These are phyloP conservation scores for Numenius phaeopus DNA, from an alignment of 2,797 vertebrate genomes.

Conservation along the genomic window DNA sequence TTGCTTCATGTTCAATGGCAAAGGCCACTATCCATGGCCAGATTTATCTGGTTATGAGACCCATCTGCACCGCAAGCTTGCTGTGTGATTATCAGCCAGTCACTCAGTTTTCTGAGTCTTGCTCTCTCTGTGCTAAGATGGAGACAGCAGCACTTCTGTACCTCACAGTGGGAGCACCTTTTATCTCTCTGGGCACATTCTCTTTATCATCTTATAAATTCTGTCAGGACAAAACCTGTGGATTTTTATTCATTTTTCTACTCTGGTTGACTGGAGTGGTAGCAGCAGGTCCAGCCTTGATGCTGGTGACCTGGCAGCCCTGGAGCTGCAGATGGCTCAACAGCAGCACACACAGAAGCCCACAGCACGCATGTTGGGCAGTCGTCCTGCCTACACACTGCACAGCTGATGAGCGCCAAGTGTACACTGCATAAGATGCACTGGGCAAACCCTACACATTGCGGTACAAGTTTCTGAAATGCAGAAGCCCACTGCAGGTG, in stretches of 20 bases:
- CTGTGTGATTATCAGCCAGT: not conserved
- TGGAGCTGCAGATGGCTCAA: not conserved
- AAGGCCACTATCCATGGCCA: not conserved
- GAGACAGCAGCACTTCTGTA: not conserved
- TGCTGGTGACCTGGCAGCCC: not conserved
- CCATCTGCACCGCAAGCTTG: not conserved
- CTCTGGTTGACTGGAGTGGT: not conserved
- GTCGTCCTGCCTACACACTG: fast-evolving
- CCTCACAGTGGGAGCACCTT: not conserved
- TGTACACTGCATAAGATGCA: fast-evolving
- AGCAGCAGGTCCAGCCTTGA: not conserved
- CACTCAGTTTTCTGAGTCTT: not conserved
- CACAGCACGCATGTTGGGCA: fast-evolving
- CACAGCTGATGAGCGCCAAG: not conserved
- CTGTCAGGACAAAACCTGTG: not conserved
- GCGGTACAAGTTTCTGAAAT: not conserved
- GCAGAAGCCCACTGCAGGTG: not conserved
- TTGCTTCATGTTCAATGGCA: not conserved
- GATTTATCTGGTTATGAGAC: not conserved
- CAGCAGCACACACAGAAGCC: not conserved
- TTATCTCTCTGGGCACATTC: not conserved
- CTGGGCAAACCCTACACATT: fast-evolving
- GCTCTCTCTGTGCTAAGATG: not conserved
- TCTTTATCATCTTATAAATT: not conserved
- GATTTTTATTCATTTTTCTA: not conserved